Conservation (phyloP, 2,888 invertebrate species). For the Glyphotaelius pellucidus region DNA sequence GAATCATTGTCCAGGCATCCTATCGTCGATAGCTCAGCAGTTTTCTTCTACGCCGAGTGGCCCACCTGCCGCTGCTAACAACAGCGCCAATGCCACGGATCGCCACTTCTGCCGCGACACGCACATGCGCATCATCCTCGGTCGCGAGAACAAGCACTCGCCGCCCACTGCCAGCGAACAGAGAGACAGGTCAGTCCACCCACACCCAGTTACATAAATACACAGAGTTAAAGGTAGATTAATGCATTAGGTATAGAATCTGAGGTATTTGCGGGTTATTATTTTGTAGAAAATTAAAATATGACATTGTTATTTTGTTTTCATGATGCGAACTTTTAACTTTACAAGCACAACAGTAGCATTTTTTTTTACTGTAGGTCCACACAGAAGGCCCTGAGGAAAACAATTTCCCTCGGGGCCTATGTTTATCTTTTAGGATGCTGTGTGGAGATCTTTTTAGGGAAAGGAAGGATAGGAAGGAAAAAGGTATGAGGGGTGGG, state of each 20-base stretch:
- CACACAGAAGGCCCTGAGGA: no score
- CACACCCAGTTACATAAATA: neutral
- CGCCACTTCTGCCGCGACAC: constrained; percentile 93
- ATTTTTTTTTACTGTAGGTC: no score
- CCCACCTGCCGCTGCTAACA: neutral
- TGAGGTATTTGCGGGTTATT: neutral
- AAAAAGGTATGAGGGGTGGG: no score
- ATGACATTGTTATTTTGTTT: neutral
- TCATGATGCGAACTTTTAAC: no score
- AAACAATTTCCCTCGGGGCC: no score
- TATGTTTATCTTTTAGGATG: no score
- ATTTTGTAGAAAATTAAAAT: neutral
- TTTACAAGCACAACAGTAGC: no score
- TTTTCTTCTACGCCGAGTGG: constrained; percentile 51
- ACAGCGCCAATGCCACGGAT: constrained; percentile 77
- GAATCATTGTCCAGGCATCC: constrained; percentile 47
- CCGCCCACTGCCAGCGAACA: constrained; percentile 64
- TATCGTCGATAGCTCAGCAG: constrained; percentile 61
- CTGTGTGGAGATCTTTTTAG: no score
- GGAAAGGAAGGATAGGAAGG: no score
- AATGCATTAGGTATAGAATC: neutral
- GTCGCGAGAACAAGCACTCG: constrained; percentile 72
- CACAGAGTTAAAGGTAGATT: neutral
- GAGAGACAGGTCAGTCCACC: constrained; percentile 62
- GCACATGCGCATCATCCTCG: constrained; percentile 93